A percentile compares a stretch with the other conserved stretches of the same genome.
Conservation (phyloP, 2,888 invertebrate species). For the Junonia oenone region DNA sequence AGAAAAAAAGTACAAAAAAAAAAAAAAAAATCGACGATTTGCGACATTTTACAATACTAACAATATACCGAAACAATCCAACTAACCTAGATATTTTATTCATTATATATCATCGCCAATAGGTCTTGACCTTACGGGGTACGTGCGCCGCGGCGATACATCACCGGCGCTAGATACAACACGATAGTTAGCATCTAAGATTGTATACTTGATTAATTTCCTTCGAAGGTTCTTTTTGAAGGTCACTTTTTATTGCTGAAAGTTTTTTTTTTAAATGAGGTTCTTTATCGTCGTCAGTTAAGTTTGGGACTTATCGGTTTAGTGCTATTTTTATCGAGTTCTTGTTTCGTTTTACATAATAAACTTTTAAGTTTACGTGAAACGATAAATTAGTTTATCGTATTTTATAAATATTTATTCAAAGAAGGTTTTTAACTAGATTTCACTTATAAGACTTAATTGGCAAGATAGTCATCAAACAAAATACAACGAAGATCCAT, state of each 20-base stretch:
- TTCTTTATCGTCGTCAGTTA: background rate
- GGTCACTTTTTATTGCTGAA: conserved; percentile 7
- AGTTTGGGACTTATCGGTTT: background rate
- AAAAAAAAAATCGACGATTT: background rate
- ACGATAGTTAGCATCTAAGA: conserved; percentile 18
- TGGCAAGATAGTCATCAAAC: too few species aligned
- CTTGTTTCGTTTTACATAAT: too few species aligned
- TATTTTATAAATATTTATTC: too few species aligned
- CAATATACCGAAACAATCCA: background rate
- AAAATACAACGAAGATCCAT: too few species aligned
- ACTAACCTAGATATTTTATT: conserved; percentile 16
- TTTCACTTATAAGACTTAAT: too few species aligned
- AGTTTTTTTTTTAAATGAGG: background rate
- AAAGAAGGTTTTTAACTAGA: too few species aligned
- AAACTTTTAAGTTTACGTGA: too few species aligned
- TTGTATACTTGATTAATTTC: background rate
- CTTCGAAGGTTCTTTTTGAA: conserved; percentile 12
- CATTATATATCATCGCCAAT: conserved; percentile 20
- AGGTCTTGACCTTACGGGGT: conserved; percentile 52
- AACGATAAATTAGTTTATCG: too few species aligned
- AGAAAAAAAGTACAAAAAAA: background rate
- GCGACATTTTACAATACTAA: background rate
- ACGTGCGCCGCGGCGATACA: conserved; percentile 51
- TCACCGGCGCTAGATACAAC: conserved; percentile 39
- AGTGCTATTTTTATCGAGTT: background rate